Conservation (phyloP, 37 sponge, comb jelly and placozoan genomes). For the Theonella swinhoei region DNA sequence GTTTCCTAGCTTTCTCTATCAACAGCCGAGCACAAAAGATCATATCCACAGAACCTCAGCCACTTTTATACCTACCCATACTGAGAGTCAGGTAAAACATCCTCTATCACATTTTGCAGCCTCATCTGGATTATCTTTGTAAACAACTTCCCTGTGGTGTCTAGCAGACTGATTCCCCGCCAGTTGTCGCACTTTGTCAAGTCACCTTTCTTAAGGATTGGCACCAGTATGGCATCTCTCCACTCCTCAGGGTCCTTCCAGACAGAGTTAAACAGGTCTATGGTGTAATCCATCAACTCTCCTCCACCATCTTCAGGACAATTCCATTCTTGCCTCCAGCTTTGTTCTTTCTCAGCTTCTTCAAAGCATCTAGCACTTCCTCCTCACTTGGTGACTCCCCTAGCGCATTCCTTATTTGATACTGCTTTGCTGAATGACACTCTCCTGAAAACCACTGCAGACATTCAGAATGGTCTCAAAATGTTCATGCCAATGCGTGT, state of each 20-base stretch:
- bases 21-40: constrained; percentile 28
- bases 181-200: constrained; percentile 12
- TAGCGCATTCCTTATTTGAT: constrained; percentile 2
- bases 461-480: constrained; percentile 12
- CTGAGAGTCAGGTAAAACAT: constrained; percentile 3
- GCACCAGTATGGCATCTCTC: neutral
- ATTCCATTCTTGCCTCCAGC: too few relatives aligned
- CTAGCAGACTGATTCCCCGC: too few relatives aligned
- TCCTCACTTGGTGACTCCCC: constrained; percentile 11
- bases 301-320: too few relatives aligned
- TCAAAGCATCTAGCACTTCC: neutral
- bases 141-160: constrained; percentile 14
- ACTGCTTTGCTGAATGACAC: neutral
- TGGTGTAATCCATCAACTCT: too few relatives aligned
- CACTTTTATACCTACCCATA: constrained; percentile 14
- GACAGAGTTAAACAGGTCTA: too few relatives aligned
- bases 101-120: neutral
- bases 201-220: constrained; percentile 31
- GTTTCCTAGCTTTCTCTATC: constrained; percentile 22
- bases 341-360: neutral
- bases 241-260: neutral
- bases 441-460: neutral
- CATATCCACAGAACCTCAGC: too few relatives aligned
- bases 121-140: neutral
- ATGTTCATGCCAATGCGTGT: constrained; percentile 4